phyloP scores from a whole-genome alignment of 2,113 vertebrate species.

The Lepus timidus region DNA sequence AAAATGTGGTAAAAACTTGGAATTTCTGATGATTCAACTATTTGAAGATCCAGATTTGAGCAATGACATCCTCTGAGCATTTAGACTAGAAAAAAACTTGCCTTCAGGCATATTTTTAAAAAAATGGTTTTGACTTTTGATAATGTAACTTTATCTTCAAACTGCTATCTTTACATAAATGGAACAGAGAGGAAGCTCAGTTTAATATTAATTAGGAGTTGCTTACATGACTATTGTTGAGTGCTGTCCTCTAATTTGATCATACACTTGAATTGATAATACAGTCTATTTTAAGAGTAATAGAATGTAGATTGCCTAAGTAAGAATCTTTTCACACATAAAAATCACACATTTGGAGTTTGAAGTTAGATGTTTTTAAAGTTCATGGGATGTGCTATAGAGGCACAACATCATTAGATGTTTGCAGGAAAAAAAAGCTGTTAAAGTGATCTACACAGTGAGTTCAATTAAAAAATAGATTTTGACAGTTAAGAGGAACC shows the following conservation, averaged over 20 bases:
- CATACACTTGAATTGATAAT: slow-evolving; percentile 73
- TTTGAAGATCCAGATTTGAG: background rate
- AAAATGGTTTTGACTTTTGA: slow-evolving; percentile 49
- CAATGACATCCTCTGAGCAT: background rate
- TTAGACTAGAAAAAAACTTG: background rate
- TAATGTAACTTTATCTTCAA: slow-evolving; percentile 38
- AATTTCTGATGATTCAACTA: background rate
- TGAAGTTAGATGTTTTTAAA: slow-evolving; percentile 60
- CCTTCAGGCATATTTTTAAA: background rate
- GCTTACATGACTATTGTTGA: slow-evolving; percentile 66
- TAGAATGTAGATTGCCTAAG: slow-evolving; percentile 53
- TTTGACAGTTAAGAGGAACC: slow-evolving; percentile 55
- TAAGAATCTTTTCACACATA: slow-evolving; percentile 64
- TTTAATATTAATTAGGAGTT: slow-evolving; percentile 64
- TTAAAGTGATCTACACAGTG: slow-evolving; percentile 31
- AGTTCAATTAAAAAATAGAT: slow-evolving; percentile 65
- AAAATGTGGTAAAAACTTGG: background rate
- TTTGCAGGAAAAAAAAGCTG: slow-evolving; percentile 34
- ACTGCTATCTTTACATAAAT: slow-evolving; percentile 18
- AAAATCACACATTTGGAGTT: slow-evolving; percentile 66
- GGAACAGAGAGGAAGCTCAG: slow-evolving; percentile 42
- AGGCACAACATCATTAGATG: slow-evolving; percentile 47
- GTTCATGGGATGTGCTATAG: slow-evolving; percentile 19
- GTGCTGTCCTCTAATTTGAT: slow-evolving; percentile 65
- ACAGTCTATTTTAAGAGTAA: slow-evolving; percentile 60